phyloP scores from a whole-genome alignment of 2,888 invertebrate species.

The Trimorus sp. region DNA sequence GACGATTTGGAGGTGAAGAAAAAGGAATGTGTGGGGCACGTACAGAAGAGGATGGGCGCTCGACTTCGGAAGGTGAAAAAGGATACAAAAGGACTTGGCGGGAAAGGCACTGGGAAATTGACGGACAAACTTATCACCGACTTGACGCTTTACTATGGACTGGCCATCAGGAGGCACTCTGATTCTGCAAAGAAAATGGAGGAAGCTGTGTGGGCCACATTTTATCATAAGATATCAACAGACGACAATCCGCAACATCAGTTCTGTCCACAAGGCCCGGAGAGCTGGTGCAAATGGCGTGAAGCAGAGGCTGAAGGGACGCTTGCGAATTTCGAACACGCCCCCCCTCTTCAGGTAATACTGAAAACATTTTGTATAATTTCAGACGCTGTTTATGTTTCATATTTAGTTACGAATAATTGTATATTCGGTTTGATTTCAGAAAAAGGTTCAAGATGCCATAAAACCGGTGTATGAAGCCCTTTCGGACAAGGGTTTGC shows the following conservation, averaged over 20 bases:
- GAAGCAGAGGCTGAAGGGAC: slow-evolving; percentile 38
- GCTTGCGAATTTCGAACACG: slow-evolving; percentile 21
- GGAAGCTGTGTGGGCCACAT: slow-evolving; percentile 62
- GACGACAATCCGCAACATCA: slow-evolving; percentile 38
- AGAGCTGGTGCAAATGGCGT: slow-evolving; percentile 61
- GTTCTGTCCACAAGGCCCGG: slow-evolving; percentile 41
- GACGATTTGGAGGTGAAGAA: background rate
- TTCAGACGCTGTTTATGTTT: background rate
- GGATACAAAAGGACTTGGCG: no score
- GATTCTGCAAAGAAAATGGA: slow-evolving; percentile 25
- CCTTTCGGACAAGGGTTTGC: slow-evolving; percentile 1
- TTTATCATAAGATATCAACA: slow-evolving; percentile 65
- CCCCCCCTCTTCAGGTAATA: slow-evolving; percentile 16
- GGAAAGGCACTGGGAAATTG: slow-evolving; percentile 13
- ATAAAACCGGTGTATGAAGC: slow-evolving; percentile 22
- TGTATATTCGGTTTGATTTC: background rate
- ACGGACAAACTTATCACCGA: slow-evolving; percentile 48
- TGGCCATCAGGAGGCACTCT: slow-evolving; percentile 65
- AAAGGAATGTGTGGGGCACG: slow-evolving; percentile 10
- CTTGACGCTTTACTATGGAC: slow-evolving; percentile 61
- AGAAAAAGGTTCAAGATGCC: slow-evolving; percentile 6
- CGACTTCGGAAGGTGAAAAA: no score
- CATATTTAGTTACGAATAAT: background rate
- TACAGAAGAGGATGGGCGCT: no score
- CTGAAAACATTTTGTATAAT: slow-evolving; percentile 1